Evolutionary conservation across 2,888 invertebrate genomes (phyloP).

Genomic region (Heliothis peltigera): DNA sequence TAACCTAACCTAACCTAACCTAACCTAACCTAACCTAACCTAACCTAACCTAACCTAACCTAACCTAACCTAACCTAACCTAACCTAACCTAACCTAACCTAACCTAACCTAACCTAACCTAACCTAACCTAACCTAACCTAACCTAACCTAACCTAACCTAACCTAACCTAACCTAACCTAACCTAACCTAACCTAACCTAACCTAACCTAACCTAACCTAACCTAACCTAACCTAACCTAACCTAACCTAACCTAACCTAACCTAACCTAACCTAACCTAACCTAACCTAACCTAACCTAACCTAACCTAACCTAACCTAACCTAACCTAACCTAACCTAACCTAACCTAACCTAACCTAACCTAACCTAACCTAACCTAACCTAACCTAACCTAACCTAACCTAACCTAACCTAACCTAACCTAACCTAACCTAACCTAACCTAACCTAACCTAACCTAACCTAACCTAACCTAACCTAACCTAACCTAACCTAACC

Average conservation of each 20-base stretch:
- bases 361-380: background rate
- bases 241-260: slow-evolving; percentile 38
- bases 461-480: background rate
- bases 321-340: slow-evolving; percentile 51
- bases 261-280: slow-evolving; percentile 28
- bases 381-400: background rate
- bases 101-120: slow-evolving; percentile 41
- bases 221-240: slow-evolving; percentile 47
- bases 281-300: slow-evolving; percentile 51
- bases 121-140: slow-evolving; percentile 42
- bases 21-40: slow-evolving; percentile 18
- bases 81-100: slow-evolving; percentile 30
- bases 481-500: background rate
- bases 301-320: slow-evolving; percentile 54
- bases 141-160: slow-evolving; percentile 36
- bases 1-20: slow-evolving; percentile 48
- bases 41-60: slow-evolving; percentile 8
- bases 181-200: slow-evolving; percentile 47
- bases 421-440: slow-evolving; percentile 55
- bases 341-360: background rate
- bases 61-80: slow-evolving; percentile 4
- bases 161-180: slow-evolving; percentile 46
- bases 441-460: slow-evolving; percentile 39
- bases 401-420: slow-evolving; percentile 24
- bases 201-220: slow-evolving; percentile 42